These are phyloP conservation scores for Neoarius graeffei DNA, from an alignment of 2,113 vertebrate genomes.

Conservation along the genomic window DNA sequence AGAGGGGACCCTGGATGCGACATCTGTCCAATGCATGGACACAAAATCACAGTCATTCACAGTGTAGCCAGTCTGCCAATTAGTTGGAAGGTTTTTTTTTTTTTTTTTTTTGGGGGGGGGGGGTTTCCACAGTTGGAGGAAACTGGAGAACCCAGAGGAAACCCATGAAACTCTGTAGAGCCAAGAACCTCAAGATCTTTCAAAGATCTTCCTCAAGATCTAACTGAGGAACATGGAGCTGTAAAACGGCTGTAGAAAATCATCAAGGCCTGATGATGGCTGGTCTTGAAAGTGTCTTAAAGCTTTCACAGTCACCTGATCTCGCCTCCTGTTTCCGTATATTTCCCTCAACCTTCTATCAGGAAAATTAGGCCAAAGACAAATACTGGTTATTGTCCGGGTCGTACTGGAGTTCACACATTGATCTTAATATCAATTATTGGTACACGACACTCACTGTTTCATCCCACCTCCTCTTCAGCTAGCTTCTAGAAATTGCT, in stretches of 20 bases:
- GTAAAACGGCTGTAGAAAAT: neutral
- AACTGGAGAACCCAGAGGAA: neutral
- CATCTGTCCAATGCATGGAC: neutral
- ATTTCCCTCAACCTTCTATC: conserved; percentile 12
- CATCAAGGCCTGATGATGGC: neutral
- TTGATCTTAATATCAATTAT: conserved; percentile 52
- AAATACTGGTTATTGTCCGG: conserved; percentile 36
- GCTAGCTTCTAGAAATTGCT: conserved; percentile 48
- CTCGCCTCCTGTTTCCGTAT: neutral
- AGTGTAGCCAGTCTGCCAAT: neutral
- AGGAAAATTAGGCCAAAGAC: conserved; percentile 29
- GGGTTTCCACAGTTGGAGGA: neutral
- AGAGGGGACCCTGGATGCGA: neutral
- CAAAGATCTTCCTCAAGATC: too few species aligned
- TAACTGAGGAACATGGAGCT: neutral
- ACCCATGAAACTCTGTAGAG: neutral
- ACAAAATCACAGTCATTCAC: neutral
- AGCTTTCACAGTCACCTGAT: neutral
- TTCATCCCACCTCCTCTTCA: conserved; percentile 32
- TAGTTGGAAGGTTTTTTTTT: neutral
- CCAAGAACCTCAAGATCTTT: too few species aligned
- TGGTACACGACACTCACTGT: conserved; percentile 14
- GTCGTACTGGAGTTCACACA: conserved; percentile 19
- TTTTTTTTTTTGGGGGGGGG: too few species aligned
- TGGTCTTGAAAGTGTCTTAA: neutral